Base-by-base conservation (phyloP, 2,888 invertebrate genomes). In the Nipponacmea schrenckii region DNA sequence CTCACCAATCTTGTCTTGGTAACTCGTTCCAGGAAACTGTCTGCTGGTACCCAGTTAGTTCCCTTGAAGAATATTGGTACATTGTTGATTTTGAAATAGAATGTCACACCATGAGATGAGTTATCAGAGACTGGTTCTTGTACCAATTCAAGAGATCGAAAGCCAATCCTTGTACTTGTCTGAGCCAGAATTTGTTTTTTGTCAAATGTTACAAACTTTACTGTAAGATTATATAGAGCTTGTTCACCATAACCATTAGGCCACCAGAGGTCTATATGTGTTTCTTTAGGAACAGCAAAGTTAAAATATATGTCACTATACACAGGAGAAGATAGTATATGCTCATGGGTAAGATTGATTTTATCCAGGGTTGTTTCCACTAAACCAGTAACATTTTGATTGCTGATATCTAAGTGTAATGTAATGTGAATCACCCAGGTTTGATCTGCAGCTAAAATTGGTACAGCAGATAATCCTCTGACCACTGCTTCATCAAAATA, bases 31-130 rank as follows among this genome's bases (percentile, higher is more conserved):
- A 95, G 96, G 69, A 97, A 92, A 79, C 96, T 92, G 86, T 94
- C 93, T 0, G 94, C 92, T 0, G 98, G 97, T 83, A 98, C 96
- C 92, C 95, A 96, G 88, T 98, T 98, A 14, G 95, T 94, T 2
- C 97, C 97, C 77, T 98, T 98, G 88, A 96, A 94, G 86, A 97
- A 98, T 17, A 98, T 92, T 0, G 95, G 93, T 68, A 93, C 89
- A 0, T 91, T 93, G 87, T 98, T 98, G n/a, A 99, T 91, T 85
- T 92, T 92, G 86, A 98, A 96, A 86, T 94, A 95, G 88, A 97
- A 98, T 14, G 93, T 86, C n/a, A 63, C 72, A 82, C 82, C 82
- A 65, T 72, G 45, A 24, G 75, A 48, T 20, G 76, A 74, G 62
- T 81, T 72, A 0, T 71, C 80, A 7, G 80, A 78, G 15, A 93